Conservation (phyloP, 2,797 vertebrate genomes). For the Ptychadena robeensis region DNA sequence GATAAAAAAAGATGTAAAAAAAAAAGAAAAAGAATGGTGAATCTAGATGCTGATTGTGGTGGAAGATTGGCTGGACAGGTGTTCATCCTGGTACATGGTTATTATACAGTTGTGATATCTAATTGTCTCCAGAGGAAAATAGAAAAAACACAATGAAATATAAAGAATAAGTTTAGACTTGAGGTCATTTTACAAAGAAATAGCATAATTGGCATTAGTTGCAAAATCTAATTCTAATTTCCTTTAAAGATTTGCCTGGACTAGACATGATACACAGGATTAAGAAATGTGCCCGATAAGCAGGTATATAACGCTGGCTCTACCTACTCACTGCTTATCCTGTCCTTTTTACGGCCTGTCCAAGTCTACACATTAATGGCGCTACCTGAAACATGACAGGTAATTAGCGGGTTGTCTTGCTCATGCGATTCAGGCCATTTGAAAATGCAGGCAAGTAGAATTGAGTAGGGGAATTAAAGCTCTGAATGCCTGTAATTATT, state of each 20-base stretch:
- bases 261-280: not conserved
- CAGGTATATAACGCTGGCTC: conserved; percentile 9
- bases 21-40: too few relatives aligned
- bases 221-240: not conserved
- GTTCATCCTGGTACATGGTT: too few relatives aligned
- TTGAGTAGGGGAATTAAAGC: conserved; percentile 52
- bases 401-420: conserved; percentile 51
- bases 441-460: conserved; percentile 57
- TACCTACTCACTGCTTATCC: conserved; percentile 4
- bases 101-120: too few relatives aligned
- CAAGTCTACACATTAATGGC: conserved; percentile 33
- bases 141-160: too few relatives aligned
- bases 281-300: not conserved
- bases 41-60: too few relatives aligned
- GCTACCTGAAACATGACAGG: conserved; percentile 52
- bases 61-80: too few relatives aligned
- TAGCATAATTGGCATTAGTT: too few relatives aligned
- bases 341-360: not conserved
- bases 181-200: too few relatives aligned
- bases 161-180: too few relatives aligned
- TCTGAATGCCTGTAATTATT: conserved; percentile 56
- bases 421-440: conserved; percentile 55
- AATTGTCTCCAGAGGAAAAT: too few relatives aligned
- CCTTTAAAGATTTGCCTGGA: not conserved
- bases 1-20: too few relatives aligned